Evolutionary conservation across 2,797 vertebrate species (phyloP), one percentile per base, ranked within the genome.

Genomic region (Gymnopithys bicolor): DNA sequence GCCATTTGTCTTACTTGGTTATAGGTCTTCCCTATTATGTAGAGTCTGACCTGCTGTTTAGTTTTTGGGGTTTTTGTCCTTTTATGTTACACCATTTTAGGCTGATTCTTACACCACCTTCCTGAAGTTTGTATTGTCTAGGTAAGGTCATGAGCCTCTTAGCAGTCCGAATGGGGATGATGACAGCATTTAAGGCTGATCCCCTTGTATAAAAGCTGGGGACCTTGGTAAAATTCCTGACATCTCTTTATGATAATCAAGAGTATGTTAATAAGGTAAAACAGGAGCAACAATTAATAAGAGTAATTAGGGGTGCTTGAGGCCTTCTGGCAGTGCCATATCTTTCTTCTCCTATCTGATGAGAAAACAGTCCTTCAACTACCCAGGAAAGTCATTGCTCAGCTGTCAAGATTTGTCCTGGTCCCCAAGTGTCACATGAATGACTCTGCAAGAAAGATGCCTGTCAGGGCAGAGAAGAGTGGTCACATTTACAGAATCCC

Each of bases 371-470:
- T 68, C 10, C 19, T 24, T 58, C 46, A 41, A 7, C 27, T 53
- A 4, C 37, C 16, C 17, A 16, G 21, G 45, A 30, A 45, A 35
- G 14, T 19, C 10, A 27, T 35, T 82, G 55, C 13, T 73, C 48
- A 63, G 4, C 17, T 73, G 22, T 58, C 24, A 53, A 10, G 55
- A 32, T 77, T 18, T 53, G 52, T 87, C 35, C 52, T 77, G n/a
- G 53, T 89, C 41, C 70, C 53, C 24, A 21, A 19, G 28, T 28
- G 58, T 63, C 56, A 59, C 28, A 33, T n/a, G 32, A 77, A 39
- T 27, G 30, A 15, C 39, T 76, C 25, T 35, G 35, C 33, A 66
- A 0, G 0, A 0, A 77, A 69, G 68, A 37, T 58, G 37, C 37
- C 37, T 37, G 37, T 37, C 37, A 37, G 37, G 37, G 37, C 37